Conservation (phyloP, 2,797 vertebrate genomes). For the Pipistrellus pygmaeus region DNA sequence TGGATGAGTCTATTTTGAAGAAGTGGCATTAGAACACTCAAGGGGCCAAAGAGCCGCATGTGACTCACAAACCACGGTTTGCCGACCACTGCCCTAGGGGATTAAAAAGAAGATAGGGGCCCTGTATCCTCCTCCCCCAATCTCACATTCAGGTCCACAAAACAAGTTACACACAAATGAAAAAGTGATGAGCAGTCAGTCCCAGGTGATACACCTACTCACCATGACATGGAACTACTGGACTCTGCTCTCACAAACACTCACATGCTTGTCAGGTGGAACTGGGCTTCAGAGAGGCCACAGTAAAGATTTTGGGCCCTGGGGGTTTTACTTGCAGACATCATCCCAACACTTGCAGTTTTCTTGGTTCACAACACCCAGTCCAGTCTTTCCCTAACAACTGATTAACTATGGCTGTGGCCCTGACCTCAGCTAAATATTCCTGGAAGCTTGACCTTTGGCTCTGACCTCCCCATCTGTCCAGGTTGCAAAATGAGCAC, state of each 20-base stretch:
- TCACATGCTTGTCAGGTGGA: background rate
- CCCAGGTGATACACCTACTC: background rate
- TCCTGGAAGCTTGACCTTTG: background rate
- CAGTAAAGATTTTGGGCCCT: background rate
- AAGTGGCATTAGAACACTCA: too few relatives aligned
- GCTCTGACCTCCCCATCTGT: background rate
- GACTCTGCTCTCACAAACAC: background rate
- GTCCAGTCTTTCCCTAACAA: background rate
- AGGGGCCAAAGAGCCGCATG: too few relatives aligned
- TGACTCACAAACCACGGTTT: too few relatives aligned
- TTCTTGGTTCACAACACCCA: background rate
- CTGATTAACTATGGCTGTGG: background rate
- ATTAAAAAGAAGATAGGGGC: background rate
- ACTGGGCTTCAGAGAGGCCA: background rate
- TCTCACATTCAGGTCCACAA: background rate
- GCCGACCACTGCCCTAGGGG: too few relatives aligned
- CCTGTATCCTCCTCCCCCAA: background rate
- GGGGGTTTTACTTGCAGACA: background rate
- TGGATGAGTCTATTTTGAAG: too few relatives aligned
- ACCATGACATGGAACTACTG: background rate
- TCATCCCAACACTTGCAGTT: background rate
- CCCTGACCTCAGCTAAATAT: background rate
- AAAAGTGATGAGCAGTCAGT: background rate
- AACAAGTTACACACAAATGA: background rate
- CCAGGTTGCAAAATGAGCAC: background rate